Evolutionary conservation across 2,797 vertebrate species (phyloP).

Genomic region (Huso huso): DNA sequence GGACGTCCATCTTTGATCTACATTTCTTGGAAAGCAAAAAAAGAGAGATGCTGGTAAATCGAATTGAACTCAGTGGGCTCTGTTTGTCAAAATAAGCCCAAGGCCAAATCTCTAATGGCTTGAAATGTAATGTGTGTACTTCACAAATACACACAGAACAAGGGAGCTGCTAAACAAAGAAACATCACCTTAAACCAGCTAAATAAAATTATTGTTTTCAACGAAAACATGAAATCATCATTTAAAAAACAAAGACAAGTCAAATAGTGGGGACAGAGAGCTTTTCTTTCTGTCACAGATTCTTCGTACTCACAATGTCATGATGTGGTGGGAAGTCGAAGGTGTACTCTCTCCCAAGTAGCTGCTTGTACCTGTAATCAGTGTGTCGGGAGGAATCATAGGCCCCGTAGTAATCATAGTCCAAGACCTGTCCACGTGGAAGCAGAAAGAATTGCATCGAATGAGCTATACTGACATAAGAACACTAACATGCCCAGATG

Average conservation of each 20-base stretch:
- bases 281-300: neutral
- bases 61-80: too few relatives aligned
- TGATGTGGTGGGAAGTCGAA: constrained; percentile 89
- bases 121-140: too few relatives aligned
- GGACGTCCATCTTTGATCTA: too few relatives aligned
- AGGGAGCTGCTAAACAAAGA: too few relatives aligned
- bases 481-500: too few relatives aligned
- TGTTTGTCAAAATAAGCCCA: too few relatives aligned
- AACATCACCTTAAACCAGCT: too few relatives aligned
- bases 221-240: neutral
- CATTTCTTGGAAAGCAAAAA: too few relatives aligned
- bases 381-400: constrained; percentile 57
- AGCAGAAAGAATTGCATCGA: constrained; percentile 8
- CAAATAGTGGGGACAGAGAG: neutral
- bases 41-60: too few relatives aligned
- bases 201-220: neutral
- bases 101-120: too few relatives aligned
- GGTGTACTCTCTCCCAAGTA: constrained; percentile 79
- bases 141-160: too few relatives aligned
- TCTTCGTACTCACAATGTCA: constrained; percentile 53
- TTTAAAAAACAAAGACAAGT: neutral
- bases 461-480: too few relatives aligned
- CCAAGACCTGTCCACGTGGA: constrained; percentile 58
- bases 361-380: constrained; percentile 60
- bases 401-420: constrained; percentile 83